phyloP scores from a whole-genome alignment of 2,797 vertebrate species.

The Pseudochirops cupreus region DNA sequence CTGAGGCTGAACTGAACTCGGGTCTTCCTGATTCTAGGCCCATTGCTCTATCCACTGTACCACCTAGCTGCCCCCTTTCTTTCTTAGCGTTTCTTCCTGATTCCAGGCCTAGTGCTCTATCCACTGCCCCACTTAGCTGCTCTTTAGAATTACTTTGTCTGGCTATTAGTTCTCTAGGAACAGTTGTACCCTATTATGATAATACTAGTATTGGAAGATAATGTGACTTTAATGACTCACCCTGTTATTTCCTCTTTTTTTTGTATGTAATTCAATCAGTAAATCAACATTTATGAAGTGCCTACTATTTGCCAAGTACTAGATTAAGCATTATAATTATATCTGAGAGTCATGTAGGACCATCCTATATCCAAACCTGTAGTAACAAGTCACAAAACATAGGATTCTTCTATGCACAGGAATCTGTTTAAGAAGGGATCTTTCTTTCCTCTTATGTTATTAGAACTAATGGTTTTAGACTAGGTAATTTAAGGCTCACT shows the following conservation, averaged over 20 bases:
- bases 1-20: background rate
- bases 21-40: no score
- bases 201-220: constrained; percentile 25
- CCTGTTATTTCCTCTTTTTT: background rate
- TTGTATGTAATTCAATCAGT: background rate
- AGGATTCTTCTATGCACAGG: background rate
- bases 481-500: background rate
- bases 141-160: background rate
- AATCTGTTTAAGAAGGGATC: constrained; percentile 29
- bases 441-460: background rate
- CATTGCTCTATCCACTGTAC: no score
- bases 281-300: background rate
- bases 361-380: constrained; percentile 3
- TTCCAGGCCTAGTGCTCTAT: background rate
- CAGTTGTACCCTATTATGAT: constrained; percentile 5
- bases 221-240: background rate
- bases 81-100: no score
- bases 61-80: no score
- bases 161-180: background rate
- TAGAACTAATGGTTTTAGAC: background rate
- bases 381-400: constrained; percentile 1
- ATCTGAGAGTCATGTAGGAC: background rate
- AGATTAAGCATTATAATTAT: background rate
- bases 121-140: background rate
- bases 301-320: background rate